A percentile compares a stretch with the other conserved stretches of the same genome.
Evolutionary conservation across 2,797 vertebrate species (phyloP).

Genomic region (Spea hammondii): DNA sequence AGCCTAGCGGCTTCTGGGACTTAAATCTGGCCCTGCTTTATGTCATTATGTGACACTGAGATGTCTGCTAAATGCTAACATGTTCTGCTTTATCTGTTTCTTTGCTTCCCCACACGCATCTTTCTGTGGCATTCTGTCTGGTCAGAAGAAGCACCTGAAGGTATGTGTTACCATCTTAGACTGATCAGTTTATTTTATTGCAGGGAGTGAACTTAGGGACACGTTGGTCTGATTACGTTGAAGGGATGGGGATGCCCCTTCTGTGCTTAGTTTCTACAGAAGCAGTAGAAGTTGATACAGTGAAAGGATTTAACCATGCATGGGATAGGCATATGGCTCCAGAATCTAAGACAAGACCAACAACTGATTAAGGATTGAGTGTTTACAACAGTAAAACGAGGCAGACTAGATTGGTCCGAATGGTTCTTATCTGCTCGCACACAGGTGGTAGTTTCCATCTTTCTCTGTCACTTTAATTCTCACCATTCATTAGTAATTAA

Average conservation of each 20-base stretch:
- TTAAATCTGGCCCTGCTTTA: no score
- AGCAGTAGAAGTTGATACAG: no score
- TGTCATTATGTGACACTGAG: not conserved
- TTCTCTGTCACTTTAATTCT: not conserved
- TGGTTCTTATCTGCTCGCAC: not conserved
- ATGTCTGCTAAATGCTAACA: constrained; percentile 23
- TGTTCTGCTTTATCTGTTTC: constrained; percentile 47
- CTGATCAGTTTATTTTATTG: not conserved
- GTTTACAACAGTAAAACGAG: no score
- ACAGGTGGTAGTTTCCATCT: not conserved
- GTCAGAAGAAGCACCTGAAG: constrained; percentile 39
- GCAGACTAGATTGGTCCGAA: no score
- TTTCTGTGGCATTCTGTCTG: constrained; percentile 15
- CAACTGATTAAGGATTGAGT: no score
- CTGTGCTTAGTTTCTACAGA: no score
- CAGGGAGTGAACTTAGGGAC: not conserved
- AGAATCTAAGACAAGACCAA: no score
- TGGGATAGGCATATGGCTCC: no score
- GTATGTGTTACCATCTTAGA: constrained; percentile 23
- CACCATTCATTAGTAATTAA: not conserved
- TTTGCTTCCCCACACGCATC: not conserved
- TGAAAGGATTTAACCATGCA: no score
- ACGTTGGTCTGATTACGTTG: no score
- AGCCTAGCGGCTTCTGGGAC: no score
- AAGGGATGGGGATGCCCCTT: not conserved